phyloP scores from a whole-genome alignment of 2,888 invertebrate genomes.

The Embidobia sp. region DNA sequence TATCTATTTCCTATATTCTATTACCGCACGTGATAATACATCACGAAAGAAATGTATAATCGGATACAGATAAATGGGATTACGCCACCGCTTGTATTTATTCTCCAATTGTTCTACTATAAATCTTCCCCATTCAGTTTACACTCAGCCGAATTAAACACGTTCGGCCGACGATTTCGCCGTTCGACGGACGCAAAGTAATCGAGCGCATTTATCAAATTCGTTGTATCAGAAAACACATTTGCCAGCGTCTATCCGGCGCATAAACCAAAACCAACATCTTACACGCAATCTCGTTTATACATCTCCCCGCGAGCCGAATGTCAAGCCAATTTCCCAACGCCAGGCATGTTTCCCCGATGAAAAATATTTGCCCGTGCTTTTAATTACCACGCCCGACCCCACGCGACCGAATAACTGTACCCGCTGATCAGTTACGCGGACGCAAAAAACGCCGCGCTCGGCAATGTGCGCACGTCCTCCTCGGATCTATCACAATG shows the following conservation, averaged over 20 bases:
- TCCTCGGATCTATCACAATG: neutral
- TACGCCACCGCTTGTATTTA: conserved; percentile 14
- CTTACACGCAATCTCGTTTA: conserved; percentile 1
- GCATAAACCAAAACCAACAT: neutral
- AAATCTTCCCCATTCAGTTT: neutral
- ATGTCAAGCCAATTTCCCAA: no score
- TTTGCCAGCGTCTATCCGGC: neutral
- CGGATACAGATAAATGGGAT: conserved; percentile 2
- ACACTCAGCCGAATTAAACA: conserved; percentile 2
- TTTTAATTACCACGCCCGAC: conserved; percentile 2
- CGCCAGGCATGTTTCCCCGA: no score
- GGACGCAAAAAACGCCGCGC: neutral
- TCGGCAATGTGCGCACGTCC: neutral
- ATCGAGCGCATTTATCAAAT: conserved; percentile 14
- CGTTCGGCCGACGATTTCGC: conserved; percentile 6
- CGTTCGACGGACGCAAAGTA: conserved; percentile 10
- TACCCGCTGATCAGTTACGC: neutral
- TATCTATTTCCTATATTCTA: neutral
- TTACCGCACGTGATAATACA: neutral
- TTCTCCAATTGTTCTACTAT: conserved; percentile 18
- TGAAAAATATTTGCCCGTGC: no score
- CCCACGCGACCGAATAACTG: conserved; percentile 11
- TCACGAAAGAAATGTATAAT: neutral
- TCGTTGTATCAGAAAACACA: conserved; percentile 4
- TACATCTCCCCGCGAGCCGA: neutral